Conservation (phyloP, 2,113 vertebrate genomes). For the Mustela nigripes region DNA sequence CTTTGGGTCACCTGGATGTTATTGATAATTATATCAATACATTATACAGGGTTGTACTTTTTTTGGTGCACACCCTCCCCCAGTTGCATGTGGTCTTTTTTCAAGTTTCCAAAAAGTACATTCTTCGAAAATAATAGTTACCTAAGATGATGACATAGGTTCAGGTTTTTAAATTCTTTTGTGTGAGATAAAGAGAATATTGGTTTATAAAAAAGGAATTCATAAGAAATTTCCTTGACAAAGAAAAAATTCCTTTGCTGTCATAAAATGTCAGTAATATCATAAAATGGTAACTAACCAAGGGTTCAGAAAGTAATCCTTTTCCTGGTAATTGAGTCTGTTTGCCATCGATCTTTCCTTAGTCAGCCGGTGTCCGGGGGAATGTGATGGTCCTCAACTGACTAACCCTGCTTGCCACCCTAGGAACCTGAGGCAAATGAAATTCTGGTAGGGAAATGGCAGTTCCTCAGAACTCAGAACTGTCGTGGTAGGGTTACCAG, state of each 20-base stretch:
- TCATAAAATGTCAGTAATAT: neutral
- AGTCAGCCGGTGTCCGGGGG: neutral
- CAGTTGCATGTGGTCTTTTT: neutral
- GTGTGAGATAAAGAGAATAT: neutral
- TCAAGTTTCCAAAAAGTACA: neutral
- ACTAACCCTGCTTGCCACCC: neutral
- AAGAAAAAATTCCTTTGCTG: neutral
- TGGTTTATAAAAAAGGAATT: constrained; percentile 2
- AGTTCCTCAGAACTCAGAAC: neutral
- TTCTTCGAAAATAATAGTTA: constrained; percentile 48
- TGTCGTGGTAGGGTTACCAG: neutral
- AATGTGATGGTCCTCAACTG: neutral
- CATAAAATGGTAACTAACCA: neutral
- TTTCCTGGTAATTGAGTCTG: neutral
- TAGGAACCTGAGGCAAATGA: neutral
- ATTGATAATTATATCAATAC: neutral
- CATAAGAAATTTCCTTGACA: neutral
- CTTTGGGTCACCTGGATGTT: neutral
- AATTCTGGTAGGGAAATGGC: neutral
- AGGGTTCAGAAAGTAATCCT: neutral
- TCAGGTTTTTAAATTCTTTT: neutral
- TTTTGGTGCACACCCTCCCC: neutral
- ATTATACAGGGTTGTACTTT: neutral
- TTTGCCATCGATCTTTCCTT: neutral
- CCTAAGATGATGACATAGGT: neutral